Evolutionary conservation across 2,888 invertebrate genomes (phyloP).

Genomic region (Hyppa rectilinea): DNA sequence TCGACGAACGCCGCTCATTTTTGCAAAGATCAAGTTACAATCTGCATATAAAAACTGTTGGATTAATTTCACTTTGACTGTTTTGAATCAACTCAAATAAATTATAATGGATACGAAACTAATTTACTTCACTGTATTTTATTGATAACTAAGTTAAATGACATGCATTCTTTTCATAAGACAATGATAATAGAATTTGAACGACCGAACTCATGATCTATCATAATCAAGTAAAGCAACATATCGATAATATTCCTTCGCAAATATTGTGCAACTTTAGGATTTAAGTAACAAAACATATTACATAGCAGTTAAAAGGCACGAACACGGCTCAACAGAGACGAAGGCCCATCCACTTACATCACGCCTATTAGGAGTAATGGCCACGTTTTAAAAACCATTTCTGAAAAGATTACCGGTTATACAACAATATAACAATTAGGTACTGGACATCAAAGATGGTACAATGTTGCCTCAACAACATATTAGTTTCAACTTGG

Average conservation of each 20-base stretch:
- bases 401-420: constrained; percentile 50
- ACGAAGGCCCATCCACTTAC: constrained; percentile 53
- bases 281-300: constrained; percentile 60
- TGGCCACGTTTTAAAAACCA: constrained; percentile 59
- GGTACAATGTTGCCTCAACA: constrained; percentile 26
- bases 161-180: constrained; percentile 20
- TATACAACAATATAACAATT: constrained; percentile 57
- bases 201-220: neutral
- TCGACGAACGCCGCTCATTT: constrained; percentile 27
- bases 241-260: constrained; percentile 42
- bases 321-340: constrained; percentile 38
- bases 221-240: constrained; percentile 9
- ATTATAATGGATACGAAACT: constrained; percentile 25
- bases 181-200: neutral
- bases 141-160: constrained; percentile 12
- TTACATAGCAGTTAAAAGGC: constrained; percentile 41
- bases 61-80: constrained; percentile 35
- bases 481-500: constrained; percentile 8
- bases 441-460: constrained; percentile 44
- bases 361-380: constrained; percentile 62
- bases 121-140: constrained; percentile 23
- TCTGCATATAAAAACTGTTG: constrained; percentile 39
- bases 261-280: constrained; percentile 33
- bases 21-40: constrained; percentile 43
- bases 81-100: constrained; percentile 27